A percentile compares a stretch with the other conserved stretches of the same genome.
Evolutionary conservation across 2,113 vertebrate species (phyloP).

Genomic region (Poicephalus gulielmi): DNA sequence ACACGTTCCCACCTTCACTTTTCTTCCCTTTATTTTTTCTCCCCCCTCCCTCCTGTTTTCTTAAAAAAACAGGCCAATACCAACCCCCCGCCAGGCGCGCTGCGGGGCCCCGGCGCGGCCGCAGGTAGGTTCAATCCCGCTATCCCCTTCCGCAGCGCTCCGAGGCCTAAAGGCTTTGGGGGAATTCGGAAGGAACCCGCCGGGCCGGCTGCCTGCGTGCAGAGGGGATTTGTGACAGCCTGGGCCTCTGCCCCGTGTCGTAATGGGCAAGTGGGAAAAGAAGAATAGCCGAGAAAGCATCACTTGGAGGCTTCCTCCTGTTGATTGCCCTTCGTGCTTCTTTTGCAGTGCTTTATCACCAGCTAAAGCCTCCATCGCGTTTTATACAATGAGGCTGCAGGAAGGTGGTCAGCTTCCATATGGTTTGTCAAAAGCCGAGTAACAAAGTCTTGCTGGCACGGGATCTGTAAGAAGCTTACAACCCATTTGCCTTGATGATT

Average conservation of each 20-base stretch:
- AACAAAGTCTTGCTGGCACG: neutral
- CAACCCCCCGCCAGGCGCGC: neutral
- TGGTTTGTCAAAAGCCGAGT: neutral
- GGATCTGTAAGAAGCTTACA: neutral
- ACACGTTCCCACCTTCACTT: neutral
- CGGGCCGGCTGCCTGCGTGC: neutral
- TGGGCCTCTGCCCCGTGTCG: neutral
- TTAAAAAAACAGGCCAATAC: neutral
- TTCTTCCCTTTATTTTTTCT: neutral
- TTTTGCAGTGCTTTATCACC: neutral
- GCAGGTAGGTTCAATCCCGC: no score
- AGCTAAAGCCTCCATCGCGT: neutral
- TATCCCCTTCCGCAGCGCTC: neutral
- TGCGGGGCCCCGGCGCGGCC: neutral
- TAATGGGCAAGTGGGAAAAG: neutral
- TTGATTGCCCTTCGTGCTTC: neutral
- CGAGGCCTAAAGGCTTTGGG: neutral
- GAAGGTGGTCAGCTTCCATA: neutral
- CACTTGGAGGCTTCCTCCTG: neutral
- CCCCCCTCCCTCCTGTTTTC: neutral
- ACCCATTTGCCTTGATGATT: neutral
- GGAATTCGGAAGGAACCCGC: accelerated
- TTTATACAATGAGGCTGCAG: neutral
- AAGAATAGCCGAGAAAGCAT: neutral
- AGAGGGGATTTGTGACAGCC: neutral